A percentile compares a stretch with the other conserved stretches of the same genome.
These are phyloP conservation scores for Chorisops tibialis DNA, from an alignment of 2,888 invertebrate species.

Conservation along the genomic window DNA sequence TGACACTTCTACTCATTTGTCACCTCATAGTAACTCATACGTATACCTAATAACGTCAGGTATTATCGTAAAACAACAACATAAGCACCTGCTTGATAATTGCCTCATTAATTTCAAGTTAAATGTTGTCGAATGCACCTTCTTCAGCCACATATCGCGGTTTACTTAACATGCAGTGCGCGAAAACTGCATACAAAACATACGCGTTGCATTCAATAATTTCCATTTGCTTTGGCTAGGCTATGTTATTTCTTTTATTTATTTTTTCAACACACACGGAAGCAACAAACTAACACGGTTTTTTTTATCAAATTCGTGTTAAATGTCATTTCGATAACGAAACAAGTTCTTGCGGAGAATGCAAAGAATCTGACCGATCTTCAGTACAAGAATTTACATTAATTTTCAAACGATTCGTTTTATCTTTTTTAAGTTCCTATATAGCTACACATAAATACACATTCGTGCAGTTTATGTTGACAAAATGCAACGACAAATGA, in stretches of 20 bases:
- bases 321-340: slow-evolving; percentile 10
- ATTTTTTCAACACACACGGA: too few species aligned
- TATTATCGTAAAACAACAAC: slow-evolving; percentile 4
- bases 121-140: slow-evolving; percentile 15
- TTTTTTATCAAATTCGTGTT: slow-evolving; percentile 1
- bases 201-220: slow-evolving; percentile 18
- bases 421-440: too few species aligned
- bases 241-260: too few species aligned
- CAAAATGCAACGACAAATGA: not conserved
- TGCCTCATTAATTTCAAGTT: slow-evolving; percentile 21
- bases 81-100: slow-evolving; percentile 23
- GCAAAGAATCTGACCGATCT: not conserved
- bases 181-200: slow-evolving; percentile 3
- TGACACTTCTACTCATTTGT: too few species aligned
- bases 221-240: not conserved
- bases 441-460: too few species aligned
- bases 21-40: too few species aligned
- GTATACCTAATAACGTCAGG: too few species aligned
- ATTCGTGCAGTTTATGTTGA: not conserved
- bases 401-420: too few species aligned
- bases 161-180: slow-evolving; percentile 18
- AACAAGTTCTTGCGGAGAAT: not conserved
- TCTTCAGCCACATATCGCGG: not conserved
- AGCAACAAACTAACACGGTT: not conserved
- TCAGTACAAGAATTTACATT: not conserved